These are phyloP conservation scores for Zaprionus bogoriensis DNA, from an alignment of 2,888 invertebrate species.

Conservation along the genomic window DNA sequence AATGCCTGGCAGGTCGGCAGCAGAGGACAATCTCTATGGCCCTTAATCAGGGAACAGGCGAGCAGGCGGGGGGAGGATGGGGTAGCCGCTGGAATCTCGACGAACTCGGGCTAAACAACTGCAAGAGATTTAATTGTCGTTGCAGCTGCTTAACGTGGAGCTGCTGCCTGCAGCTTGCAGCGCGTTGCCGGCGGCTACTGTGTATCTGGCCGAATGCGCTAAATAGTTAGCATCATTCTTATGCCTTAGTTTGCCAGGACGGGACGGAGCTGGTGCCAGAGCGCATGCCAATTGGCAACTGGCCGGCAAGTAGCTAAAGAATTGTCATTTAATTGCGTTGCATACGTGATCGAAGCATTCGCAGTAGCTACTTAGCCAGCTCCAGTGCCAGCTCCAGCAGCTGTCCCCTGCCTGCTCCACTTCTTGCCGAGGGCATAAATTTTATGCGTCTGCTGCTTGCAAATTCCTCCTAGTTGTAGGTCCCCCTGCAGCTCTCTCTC, in stretches of 20 bases:
- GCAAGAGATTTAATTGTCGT: slow-evolving; percentile 73
- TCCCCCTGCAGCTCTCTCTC: slow-evolving; percentile 15
- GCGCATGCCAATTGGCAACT: slow-evolving; percentile 70
- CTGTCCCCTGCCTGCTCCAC: slow-evolving; percentile 1
- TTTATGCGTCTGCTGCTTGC: slow-evolving; percentile 69
- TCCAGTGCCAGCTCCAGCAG: background rate
- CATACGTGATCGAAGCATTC: slow-evolving; percentile 81
- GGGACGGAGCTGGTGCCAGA: slow-evolving; percentile 23
- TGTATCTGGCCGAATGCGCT: slow-evolving; percentile 75
- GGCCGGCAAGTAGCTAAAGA: slow-evolving; percentile 68
- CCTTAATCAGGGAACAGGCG: slow-evolving; percentile 66
- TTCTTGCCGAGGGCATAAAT: slow-evolving; percentile 61
- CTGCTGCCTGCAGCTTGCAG: background rate
- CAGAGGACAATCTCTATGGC: slow-evolving; percentile 51
- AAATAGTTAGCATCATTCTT: slow-evolving; percentile 78
- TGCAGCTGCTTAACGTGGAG: slow-evolving; percentile 39
- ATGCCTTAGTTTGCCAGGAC: slow-evolving; percentile 63
- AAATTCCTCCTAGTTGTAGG: slow-evolving; percentile 40
- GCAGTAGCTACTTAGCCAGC: slow-evolving; percentile 43
- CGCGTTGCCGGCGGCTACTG: slow-evolving; percentile 57
- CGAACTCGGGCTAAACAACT: slow-evolving; percentile 62
- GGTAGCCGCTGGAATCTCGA: slow-evolving; percentile 58
- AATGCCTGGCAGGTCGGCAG: slow-evolving; percentile 41
- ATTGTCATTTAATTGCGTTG: slow-evolving; percentile 83
- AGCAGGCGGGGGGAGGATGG: slow-evolving; percentile 13